Conservation (phyloP, 64 coral and sea anemone species). For the Pocillopora verrucosa region DNA sequence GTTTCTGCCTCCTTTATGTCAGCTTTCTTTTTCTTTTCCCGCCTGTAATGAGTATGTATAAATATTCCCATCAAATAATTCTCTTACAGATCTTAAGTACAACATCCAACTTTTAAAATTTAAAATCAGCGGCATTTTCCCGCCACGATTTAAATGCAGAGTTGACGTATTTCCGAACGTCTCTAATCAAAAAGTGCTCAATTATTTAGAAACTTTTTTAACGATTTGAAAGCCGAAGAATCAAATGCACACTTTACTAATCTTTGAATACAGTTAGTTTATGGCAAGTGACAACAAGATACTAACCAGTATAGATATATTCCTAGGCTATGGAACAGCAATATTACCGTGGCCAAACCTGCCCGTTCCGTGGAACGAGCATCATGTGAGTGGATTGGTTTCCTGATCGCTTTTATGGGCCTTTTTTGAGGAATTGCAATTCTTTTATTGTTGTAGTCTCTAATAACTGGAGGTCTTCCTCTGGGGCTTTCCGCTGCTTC, state of each 20-base stretch:
- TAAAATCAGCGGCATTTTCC: not conserved
- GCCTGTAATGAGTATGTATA: not conserved
- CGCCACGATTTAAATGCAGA: no score
- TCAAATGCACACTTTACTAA: no score
- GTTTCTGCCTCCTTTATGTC: not conserved
- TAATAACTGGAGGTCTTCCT: not conserved
- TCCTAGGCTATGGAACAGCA: not conserved
- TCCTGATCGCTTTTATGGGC: not conserved
- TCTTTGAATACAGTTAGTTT: no score
- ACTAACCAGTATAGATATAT: not conserved
- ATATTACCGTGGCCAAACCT: not conserved
- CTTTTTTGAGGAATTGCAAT: not conserved
- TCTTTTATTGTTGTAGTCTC: not conserved
- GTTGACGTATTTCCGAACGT: no score
- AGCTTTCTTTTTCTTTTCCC: not conserved
- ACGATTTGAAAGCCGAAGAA: no score
- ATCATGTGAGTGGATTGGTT: not conserved
- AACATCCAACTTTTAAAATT: not conserved
- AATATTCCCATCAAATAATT: not conserved
- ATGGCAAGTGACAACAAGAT: no score
- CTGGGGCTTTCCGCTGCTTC: not conserved
- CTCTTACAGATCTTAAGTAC: not conserved
- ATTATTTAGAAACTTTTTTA: no score
- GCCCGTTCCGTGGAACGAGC: not conserved
- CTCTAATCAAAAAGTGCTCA: no score